Conservation (phyloP, 2,888 invertebrate genomes). For the Lithophane ornitopus region DNA sequence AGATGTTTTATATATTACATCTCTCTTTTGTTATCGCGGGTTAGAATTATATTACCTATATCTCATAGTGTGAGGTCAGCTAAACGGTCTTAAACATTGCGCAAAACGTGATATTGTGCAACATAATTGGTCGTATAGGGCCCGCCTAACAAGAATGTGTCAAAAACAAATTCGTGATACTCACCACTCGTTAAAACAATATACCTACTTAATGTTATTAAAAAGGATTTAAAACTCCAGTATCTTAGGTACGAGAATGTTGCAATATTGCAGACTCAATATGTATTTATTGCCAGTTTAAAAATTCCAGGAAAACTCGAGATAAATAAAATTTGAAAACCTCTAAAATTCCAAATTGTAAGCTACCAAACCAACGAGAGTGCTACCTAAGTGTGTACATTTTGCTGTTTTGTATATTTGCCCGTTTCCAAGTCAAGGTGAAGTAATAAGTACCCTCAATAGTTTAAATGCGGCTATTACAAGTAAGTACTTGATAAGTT, state of each 20-base stretch:
- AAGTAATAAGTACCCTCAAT: constrained; percentile 15
- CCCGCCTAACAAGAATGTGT: no score
- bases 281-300: background rate
- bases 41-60: no score
- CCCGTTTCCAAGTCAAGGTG: constrained; percentile 39
- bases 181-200: background rate
- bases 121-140: no score
- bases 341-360: background rate
- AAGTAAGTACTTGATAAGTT: constrained; percentile 7
- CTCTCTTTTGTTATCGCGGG: no score
- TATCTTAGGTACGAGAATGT: background rate
- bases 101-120: no score
- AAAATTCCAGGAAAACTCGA: background rate
- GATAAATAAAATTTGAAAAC: background rate
- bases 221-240: background rate
- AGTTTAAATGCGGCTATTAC: constrained; percentile 11
- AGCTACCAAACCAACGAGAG: background rate
- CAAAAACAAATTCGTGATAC: background rate
- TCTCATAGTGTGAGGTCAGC: no score
- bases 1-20: no score
- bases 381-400: background rate
- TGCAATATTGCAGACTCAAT: background rate
- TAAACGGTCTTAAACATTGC: no score
- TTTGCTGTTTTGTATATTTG: constrained; percentile 9
- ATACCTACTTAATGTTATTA: background rate